Base-by-base conservation (phyloP, 2,888 invertebrate genomes). In the Strigamia crassipes region DNA sequence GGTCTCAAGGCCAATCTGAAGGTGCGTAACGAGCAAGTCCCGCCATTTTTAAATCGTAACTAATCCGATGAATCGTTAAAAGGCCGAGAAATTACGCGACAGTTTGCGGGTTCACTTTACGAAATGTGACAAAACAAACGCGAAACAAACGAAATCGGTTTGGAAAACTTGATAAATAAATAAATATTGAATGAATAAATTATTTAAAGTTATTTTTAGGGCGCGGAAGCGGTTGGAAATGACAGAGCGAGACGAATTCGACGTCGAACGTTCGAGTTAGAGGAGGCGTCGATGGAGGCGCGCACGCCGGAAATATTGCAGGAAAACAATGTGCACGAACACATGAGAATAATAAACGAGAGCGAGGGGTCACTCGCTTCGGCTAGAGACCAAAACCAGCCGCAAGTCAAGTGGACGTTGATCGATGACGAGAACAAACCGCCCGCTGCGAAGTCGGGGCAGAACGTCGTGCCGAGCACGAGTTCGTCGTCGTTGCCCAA, bases 11-110 rank as follows among this genome's bases (percentile, higher is more conserved):
- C 61, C 1, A 61, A 61, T 23, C 23, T 21, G 6, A 61, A 21
- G 61, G 61, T 61, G 18, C 51, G 15, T 18, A 61, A 8, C 13
- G 18, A 61, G 2, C n/a, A 18, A 56, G 9, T 18, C 1, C 18
- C 3, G 6, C 12, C 18, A 61, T 61, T 61, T 23, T 61, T 21
- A 12, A 61, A 18, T 3, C 1, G 0, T 23, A 61, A 18, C n/a
- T 51, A 51, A 51, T 10, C 38, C 15, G 0, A 61, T 61, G 0
- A 21, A 10, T 10, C 18, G 21, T 18, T 23, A 3, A 56, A 0
- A 61, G 61, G 61, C 61, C 1, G 61, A 61, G n/a, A 61, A 61
- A 61, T 61, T 61, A 23, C 61, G 61, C 10, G 61, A 61, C 18
- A 23, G 61, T 61, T 23, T 61, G 21, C 61, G 61, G n/a, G 15